Evolutionary conservation across 2,113 vertebrate genomes (phyloP), one percentile per base, ranked within the genome.

Genomic region (Ardeotis arabs): DNA sequence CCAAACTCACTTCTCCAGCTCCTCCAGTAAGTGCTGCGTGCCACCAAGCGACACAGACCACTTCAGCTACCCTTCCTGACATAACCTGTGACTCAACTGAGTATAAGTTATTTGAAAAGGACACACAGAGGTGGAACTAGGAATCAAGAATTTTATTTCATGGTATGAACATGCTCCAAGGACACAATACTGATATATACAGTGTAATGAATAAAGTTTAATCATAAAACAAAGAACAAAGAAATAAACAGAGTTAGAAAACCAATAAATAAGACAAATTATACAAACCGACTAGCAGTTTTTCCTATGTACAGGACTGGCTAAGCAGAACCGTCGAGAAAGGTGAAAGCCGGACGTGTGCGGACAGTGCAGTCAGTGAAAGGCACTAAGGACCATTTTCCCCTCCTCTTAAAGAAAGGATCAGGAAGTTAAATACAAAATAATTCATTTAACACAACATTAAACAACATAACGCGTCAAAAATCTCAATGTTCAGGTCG

Each of bases 61-160:
- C 2, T 13, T 31, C 1, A 31, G 8, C 8, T 24, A 9, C 21
- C 53, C 23, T 7, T 70, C 53, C 59, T 24, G 18, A 17, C 3
- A 3, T 2, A 16, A 3, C 15, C n/a, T 18, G 77, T 22, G 20
- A 6, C 45, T 15, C 28, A 25, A 4, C 5, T 0, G 6, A 35
- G 28, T 3, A 21, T 4, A 3, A n/a, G 47, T 9, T 14, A 62
- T 4, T 8, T 64, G 56, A 52, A 45, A 85, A 53, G 62, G 17
- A 66, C 1, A 22, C 24, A 12, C 6, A 58, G 53, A 91, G 47
- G 39, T 63, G 19, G 45, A 78, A 91, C 13, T 94, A 95, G 70
- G 90, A 94, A 93, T 60, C 47, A 68, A 84, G 80, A 37, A 12
- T 93, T 98, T 98, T 98, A 98, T 98, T 98, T 97, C 60, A 91